Base-by-base conservation (phyloP, 2,113 vertebrate genomes). In the Peromyscus maniculatus region DNA sequence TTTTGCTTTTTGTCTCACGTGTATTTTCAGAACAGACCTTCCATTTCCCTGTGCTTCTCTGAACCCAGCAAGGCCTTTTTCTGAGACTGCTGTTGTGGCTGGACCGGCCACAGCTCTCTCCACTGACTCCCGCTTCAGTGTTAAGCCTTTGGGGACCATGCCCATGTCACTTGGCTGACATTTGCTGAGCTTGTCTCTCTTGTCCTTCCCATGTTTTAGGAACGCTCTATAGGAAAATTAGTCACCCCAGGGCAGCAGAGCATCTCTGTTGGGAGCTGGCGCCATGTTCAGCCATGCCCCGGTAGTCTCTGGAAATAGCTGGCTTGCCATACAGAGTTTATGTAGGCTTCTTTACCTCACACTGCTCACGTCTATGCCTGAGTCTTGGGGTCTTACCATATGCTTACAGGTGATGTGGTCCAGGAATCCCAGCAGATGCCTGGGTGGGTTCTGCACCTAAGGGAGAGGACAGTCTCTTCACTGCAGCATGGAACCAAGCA, bases 41-140 rank as follows among this genome's bases (percentile, higher is more conserved):
- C 9, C 9, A 3, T 69, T 69, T 69, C 26, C 64, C 72, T 66
- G 49, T 22, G 21, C 55, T 22, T 71, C 9, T 13, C 9, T 13
- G 31, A 64, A 21, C 82, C n/a, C 22, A 22, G 77, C 22, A 19
- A 21, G 62, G 59, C 17, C 0, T 67, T 78, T 74, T 52, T 43
- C 88, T 79, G 13, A 33, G 24, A 5, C 0, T 26, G 16, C 9
- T 19, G 26, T 3, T 31, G 31, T 21, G 72, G 33, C 57, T 16
- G 1, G 19, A 4, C 4, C 0, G 7, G 43, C 55, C 2, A 1
- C 0, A 0, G 13, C 39, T 72, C 31, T 46, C 31, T 39, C 15
- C 5, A 5, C 62, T 0, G 0, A n/a, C n/a, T 43, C 71, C 36
- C 0, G 0, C 5, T 1, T 0, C 13, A 0, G 0, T 21, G 11